Base-by-base conservation (phyloP, 1,140 invertebrate genomes). In the Hylaeus anthracinus region DNA sequence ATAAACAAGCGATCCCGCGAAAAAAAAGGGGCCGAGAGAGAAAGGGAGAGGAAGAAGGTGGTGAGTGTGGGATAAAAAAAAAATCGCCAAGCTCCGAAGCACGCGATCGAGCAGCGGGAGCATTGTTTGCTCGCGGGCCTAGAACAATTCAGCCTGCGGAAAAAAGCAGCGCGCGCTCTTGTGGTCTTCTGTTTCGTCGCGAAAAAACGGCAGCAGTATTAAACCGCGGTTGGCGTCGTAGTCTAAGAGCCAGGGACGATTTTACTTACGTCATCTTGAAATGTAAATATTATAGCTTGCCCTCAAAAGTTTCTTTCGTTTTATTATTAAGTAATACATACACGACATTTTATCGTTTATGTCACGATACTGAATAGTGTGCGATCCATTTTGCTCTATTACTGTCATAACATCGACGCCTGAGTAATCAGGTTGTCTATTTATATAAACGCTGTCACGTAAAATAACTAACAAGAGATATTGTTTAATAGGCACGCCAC, bases 171-270 rank as follows among this genome's bases (percentile, higher is more conserved):
- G 58, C 58, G 15, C 58, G 6, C 14, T 15, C 58, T 26, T 26
- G 26, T 26, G 58, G n/a, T 60, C 58, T 60, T 60, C 58, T n/a
- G 58, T 60, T 60, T 37, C 58, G 58, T 60, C 58, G 58, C 26
- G 58, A 4, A 8, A 5, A 26, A n/a, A 15, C 55, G 15, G 58
- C 26, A 26, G 26, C 26, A 60, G 58, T n/a, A 60, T 26, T 60
- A 60, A 56, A 60, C 6, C 58, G n/a, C n/a, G 26, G 2, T 4
- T n/a, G n/a, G n/a, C 6, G 37, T n/a, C n/a, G 58, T 26, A 4
- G 15, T 15, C 14, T 14, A 15, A 5, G 9, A 58, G 9, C 1
- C 1, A 5, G 15, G 12, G 5, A 26, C 26, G 26, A 26, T 26
- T 26, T 26, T 26, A 26, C 26, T 26, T 26, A 26, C 26, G 26